Percentiles rank a stretch among this genome's conserved stretches.
phyloP scores from a whole-genome alignment of 2,888 invertebrate species.

The Rhamnusium bicolor region DNA sequence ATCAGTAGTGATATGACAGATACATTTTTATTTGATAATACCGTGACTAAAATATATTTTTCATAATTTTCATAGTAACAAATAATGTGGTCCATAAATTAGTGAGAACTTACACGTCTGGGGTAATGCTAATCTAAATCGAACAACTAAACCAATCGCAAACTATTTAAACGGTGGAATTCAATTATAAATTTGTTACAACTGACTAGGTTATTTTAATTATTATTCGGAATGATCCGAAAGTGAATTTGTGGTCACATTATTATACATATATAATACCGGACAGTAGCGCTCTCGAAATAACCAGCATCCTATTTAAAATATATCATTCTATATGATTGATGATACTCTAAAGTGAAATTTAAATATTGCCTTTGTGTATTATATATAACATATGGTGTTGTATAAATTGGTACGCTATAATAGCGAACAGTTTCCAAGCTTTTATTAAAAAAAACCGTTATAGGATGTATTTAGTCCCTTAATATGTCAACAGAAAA shows the following conservation, averaged over 20 bases:
- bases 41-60: no score
- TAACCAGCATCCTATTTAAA: conserved; percentile 13
- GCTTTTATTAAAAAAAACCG: conserved; percentile 22
- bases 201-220: conserved; percentile 20
- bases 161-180: not conserved
- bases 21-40: no score
- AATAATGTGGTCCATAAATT: not conserved
- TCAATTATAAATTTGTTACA: conserved; percentile 24
- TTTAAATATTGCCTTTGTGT: conserved; percentile 28
- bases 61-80: not conserved
- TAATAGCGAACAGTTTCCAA: conserved; percentile 10
- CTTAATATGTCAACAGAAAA: conserved; percentile 7
- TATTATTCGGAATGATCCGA: conserved; percentile 3
- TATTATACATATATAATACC: conserved; percentile 2
- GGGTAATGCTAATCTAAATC: not conserved
- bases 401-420: conserved; percentile 16
- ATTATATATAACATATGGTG: conserved; percentile 9
- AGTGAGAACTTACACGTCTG: not conserved
- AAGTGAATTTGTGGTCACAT: conserved; percentile 9
- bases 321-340: conserved; percentile 24
- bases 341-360: conserved; percentile 26
- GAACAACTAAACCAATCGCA: not conserved
- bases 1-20: no score
- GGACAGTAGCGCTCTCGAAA: conserved; percentile 21
- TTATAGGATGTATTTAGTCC: not conserved